These are phyloP conservation scores for Hydrotaea diabolus DNA, from an alignment of 2,888 invertebrate genomes.

Conservation along the genomic window DNA sequence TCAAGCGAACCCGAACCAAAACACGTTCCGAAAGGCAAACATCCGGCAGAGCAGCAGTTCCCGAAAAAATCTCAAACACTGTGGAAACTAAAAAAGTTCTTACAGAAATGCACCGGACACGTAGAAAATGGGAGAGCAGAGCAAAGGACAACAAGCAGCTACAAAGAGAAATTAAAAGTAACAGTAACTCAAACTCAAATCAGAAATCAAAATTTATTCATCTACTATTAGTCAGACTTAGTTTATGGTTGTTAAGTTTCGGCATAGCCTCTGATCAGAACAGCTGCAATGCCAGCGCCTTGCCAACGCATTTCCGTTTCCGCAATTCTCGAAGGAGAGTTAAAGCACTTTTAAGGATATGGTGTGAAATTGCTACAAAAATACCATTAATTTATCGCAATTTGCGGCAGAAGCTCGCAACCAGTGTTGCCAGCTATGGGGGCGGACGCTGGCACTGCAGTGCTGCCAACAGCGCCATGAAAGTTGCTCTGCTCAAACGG, in stretches of 20 bases:
- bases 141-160: not conserved
- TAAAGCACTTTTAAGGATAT: not conserved
- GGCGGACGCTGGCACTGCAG: not conserved
- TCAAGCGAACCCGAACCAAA: constrained; percentile 26
- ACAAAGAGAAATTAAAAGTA: not conserved
- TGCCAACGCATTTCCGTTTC: not conserved
- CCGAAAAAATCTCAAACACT: not conserved
- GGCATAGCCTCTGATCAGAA: not conserved
- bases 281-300: not conserved
- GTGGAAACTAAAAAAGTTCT: not conserved
- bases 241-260: constrained; percentile 2
- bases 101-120: constrained; percentile 46
- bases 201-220: constrained; percentile 3
- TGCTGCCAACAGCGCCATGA: constrained; percentile 1
- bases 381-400: not conserved
- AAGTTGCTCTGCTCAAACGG: constrained; percentile 31
- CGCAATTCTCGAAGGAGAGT: not conserved
- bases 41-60: no score
- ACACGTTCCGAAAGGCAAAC: not conserved
- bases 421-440: not conserved
- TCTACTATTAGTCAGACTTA: not conserved
- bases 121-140: constrained; percentile 25
- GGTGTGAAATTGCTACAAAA: not conserved
- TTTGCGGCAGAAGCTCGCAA: not conserved
- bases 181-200: not conserved